Conservation (phyloP, 2,888 invertebrate species). For the Resseliella maxima region DNA sequence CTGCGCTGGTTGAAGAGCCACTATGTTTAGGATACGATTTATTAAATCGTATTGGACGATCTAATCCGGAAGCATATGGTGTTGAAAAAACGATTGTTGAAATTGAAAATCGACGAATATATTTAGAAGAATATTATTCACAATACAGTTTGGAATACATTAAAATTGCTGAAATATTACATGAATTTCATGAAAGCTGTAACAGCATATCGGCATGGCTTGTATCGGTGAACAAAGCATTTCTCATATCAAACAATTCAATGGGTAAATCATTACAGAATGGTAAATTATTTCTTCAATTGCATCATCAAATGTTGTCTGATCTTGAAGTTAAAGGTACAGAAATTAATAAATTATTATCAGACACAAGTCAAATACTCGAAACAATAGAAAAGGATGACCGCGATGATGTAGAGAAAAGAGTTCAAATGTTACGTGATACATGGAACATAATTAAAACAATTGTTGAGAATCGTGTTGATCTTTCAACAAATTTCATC, state of each 20-base stretch:
- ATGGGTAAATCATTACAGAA: slow-evolving; percentile 77
- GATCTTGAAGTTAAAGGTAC: slow-evolving; percentile 80
- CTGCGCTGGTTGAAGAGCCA: slow-evolving; percentile 75
- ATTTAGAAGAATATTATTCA: slow-evolving; percentile 73
- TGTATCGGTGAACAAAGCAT: slow-evolving; percentile 77
- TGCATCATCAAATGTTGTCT: slow-evolving; percentile 78
- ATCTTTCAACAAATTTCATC: slow-evolving; percentile 75
- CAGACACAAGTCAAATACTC: slow-evolving; percentile 73
- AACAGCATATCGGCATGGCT: slow-evolving; percentile 80
- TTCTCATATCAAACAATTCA: slow-evolving; percentile 77
- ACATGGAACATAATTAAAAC: slow-evolving; percentile 75
- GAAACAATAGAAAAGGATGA: slow-evolving; percentile 76
- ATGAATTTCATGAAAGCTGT: slow-evolving; percentile 76
- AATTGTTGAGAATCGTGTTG: slow-evolving; percentile 73
- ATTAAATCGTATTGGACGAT: slow-evolving; percentile 75
- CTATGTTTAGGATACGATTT: slow-evolving; percentile 79
- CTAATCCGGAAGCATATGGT: slow-evolving; percentile 74
- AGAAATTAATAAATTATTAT: slow-evolving; percentile 75
- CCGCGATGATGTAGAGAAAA: slow-evolving; percentile 72
- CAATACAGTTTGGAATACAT: slow-evolving; percentile 77
- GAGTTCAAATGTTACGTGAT: slow-evolving; percentile 73
- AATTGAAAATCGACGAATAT: slow-evolving; percentile 79
- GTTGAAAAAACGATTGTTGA: slow-evolving; percentile 76
- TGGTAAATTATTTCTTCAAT: slow-evolving; percentile 78
- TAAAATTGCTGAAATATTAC: slow-evolving; percentile 76